Base-by-base conservation (phyloP, 1,140 invertebrate genomes). In the Mactra quadrangularis region DNA sequence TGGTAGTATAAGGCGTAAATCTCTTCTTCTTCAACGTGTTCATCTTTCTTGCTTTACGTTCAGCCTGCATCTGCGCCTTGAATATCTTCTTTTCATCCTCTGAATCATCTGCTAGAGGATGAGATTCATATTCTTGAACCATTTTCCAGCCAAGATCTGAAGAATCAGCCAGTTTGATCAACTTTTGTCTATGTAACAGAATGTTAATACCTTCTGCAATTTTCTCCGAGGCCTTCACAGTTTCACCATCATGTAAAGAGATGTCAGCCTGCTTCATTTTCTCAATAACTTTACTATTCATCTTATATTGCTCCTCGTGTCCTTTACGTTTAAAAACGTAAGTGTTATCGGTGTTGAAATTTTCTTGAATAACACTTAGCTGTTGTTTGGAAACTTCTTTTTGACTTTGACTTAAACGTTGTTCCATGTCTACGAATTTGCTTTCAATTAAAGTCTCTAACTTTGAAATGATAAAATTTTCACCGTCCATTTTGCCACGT, bases 141-240 rank as follows among this genome's bases (percentile, higher is more conserved):
- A 66, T 33, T 13, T 33, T 31, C 31, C 62, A 66, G 11, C 62
- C 62, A 25, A 27, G 31, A n/a, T 66, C 62, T 66, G 38, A 66
- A 7, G 62, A 66, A 25, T 66, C 62, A 38, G 62, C 62, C 29
- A 66, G 35, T 41, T 66, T 35, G 38, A 66, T 66, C 1, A 66
- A 33, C 35, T 66, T 66, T 66, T 66, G 62, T 38, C 62, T 35
- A 25, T 66, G 62, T n/a, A 17, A 35, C 35, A 66, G 19, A 35
- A 66, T 38, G 31, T 45, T 33, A 35, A 41, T 66, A 66, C 62
- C 62, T 41, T 25, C 27, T 22, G 19, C 15, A 25, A 60, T 25
- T 60, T 60, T 60, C 57, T 19, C 27, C 17, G 25, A 29, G 17
- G 27, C 57, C 17, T 19, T 3, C 19, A 60, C 57, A 22, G 27